Evolutionary conservation across 1,140 invertebrate genomes (phyloP).

Genomic region (Drosophila sp.): DNA sequence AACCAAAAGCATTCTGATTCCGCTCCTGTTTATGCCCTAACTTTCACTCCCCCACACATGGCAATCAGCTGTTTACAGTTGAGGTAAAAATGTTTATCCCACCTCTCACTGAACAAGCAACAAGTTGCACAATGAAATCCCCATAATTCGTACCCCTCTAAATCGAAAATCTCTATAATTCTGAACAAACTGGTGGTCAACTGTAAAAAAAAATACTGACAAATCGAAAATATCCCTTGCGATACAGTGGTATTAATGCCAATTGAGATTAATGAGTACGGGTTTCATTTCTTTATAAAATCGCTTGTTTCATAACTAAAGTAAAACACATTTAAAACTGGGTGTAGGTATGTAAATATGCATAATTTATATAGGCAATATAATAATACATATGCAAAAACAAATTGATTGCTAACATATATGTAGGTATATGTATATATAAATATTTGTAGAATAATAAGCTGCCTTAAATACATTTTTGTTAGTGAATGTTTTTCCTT

Average conservation of each 20-base stretch:
- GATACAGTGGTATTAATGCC: background rate
- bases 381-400: constrained; percentile 71
- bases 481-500: constrained; percentile 59
- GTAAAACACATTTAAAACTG: constrained; percentile 23
- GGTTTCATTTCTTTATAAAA: too few relatives aligned
- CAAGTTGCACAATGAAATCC: background rate
- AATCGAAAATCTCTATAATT: too few relatives aligned
- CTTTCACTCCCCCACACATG: background rate
- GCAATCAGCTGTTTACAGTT: background rate
- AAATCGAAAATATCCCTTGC: too few relatives aligned
- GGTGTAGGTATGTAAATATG: constrained; percentile 28
- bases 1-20: background rate
- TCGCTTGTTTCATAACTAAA: background rate
- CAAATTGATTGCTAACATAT: constrained; percentile 62
- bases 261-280: background rate
- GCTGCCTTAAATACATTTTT: constrained; percentile 58
- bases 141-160: background rate
- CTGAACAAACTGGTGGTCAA: too few relatives aligned
- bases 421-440: constrained; percentile 36
- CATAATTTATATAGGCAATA: constrained; percentile 61
- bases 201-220: too few relatives aligned
- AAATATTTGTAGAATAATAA: constrained; percentile 53
- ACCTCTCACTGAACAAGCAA: background rate
- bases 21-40: background rate
- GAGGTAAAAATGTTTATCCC: background rate